phyloP scores from a whole-genome alignment of 1,140 invertebrate genomes.

The Cyclina sinensis region DNA sequence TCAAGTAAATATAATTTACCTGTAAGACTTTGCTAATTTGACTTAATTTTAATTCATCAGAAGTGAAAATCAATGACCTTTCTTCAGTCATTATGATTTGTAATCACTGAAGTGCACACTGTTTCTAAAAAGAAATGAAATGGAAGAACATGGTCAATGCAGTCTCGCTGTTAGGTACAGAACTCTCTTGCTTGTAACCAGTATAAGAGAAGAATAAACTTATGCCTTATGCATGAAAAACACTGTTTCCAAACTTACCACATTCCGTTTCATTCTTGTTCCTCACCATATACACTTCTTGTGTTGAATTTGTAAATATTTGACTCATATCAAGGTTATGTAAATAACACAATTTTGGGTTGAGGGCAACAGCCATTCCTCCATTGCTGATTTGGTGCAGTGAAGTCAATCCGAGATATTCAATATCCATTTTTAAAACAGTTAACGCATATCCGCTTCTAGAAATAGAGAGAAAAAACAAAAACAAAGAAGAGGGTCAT shows the following conservation, averaged over 20 bases:
- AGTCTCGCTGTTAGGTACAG: neutral
- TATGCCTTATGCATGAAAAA: slow-evolving; percentile 20
- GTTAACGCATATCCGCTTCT: slow-evolving; percentile 69
- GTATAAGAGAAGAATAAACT: slow-evolving; percentile 6
- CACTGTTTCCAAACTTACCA: slow-evolving; percentile 90
- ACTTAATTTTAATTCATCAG: no score
- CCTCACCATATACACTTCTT: slow-evolving; percentile 88
- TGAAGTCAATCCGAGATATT: slow-evolving; percentile 90
- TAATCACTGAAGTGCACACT: no score
- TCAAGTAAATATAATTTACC: no score
- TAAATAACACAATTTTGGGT: slow-evolving; percentile 95
- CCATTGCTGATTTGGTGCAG: slow-evolving; percentile 95
- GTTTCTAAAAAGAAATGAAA: no score
- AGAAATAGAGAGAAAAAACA: slow-evolving; percentile 23
- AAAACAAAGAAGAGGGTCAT: no score
- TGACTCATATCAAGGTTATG: slow-evolving; percentile 94
- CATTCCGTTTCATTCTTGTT: slow-evolving; percentile 93
- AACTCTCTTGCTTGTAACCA: neutral
- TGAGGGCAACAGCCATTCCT: slow-evolving; percentile 95
- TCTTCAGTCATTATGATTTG: no score
- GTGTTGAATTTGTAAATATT: slow-evolving; percentile 89
- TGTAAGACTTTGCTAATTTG: no score
- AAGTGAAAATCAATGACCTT: no score
- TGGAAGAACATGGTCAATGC: no score
- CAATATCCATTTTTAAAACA: slow-evolving; percentile 69